Evolutionary conservation across 2,888 invertebrate species (phyloP), one percentile per base, ranked within the genome.

Genomic region (Heliconius sara): DNA sequence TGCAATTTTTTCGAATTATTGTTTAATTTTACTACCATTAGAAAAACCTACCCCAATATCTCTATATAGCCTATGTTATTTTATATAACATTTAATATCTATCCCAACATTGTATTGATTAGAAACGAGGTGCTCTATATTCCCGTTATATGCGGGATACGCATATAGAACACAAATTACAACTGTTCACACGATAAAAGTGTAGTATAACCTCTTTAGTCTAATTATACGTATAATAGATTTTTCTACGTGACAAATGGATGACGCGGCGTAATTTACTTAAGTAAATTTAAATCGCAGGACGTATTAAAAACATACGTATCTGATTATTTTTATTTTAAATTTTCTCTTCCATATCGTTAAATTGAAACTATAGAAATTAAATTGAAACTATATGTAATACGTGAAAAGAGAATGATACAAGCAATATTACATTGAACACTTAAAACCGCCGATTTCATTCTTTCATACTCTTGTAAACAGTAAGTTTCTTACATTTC

Each of bases 131-230:
- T 39, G 66, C 34, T 67, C 66, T 67, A 67, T 34, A 67, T 67
- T 67, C 30, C 66, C 66, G 67, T 68, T n/a, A n/a, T 68, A 68
- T n/a, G 12, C 34, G 67, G 34, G 67, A 22, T 10, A 67, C 22
- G 34, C 39, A 68, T 68, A 68, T 68, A n/a, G 22, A 68, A n/a
- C 39, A 39, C n/a, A 68, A 68, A 68, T n/a, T 68, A 67, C 19
- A 52, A 7, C 22, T 52, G 19, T 52, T 52, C 22, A 19, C 67
- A 22, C 34, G 34, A 34, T 34, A 34, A 30, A 34, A 22, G 22
- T 34, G 34, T 34, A 34, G 34, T 52, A 34, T 60, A 60, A 67
- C 34, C 34, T 67, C 3, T 67, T 34, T 67, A 67, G 67, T 67
- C 22, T 30, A 67, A 67, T 22, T 67, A 67, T 34, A 34, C 67